Percentiles rank a stretch among this genome's conserved stretches.
Evolutionary conservation across 2,113 vertebrate species (phyloP).

Genomic region (Pomatostomus ruficeps): DNA sequence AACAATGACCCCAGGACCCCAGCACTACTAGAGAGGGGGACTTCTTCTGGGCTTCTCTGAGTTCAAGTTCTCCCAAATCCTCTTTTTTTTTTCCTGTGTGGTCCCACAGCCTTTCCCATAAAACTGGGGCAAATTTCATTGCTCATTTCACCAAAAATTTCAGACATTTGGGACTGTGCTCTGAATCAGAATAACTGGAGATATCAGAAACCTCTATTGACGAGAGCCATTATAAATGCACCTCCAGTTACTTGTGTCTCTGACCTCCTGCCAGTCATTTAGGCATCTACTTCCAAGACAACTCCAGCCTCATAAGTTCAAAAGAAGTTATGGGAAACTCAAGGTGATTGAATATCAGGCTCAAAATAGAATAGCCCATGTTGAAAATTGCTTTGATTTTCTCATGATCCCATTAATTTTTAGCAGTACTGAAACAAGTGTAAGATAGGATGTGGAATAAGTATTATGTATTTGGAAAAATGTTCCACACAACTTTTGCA

Average conservation of each 20-base stretch:
- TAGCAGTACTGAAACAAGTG: background rate
- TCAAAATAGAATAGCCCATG: background rate
- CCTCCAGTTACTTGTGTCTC: background rate
- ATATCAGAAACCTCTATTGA: background rate
- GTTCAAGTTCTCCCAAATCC: background rate
- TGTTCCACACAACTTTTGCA: background rate
- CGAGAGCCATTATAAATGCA: background rate
- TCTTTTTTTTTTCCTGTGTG: background rate
- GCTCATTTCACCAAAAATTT: background rate
- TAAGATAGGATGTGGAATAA: background rate
- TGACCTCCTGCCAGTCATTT: background rate
- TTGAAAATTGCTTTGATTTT: background rate
- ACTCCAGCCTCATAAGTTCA: background rate
- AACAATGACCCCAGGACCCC: accelerated
- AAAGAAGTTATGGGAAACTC: background rate
- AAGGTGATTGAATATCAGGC: background rate
- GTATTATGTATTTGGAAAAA: background rate
- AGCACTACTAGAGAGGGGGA: background rate
- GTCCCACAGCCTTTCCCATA: background rate
- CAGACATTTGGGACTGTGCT: background rate
- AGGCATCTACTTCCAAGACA: background rate
- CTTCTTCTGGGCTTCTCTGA: background rate
- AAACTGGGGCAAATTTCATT: background rate
- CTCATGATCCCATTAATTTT: background rate
- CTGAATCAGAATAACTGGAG: background rate